Evolutionary conservation across 2,888 invertebrate species (phyloP), one percentile per base, ranked within the genome.

Genomic region (Cheilosia scutellata): DNA sequence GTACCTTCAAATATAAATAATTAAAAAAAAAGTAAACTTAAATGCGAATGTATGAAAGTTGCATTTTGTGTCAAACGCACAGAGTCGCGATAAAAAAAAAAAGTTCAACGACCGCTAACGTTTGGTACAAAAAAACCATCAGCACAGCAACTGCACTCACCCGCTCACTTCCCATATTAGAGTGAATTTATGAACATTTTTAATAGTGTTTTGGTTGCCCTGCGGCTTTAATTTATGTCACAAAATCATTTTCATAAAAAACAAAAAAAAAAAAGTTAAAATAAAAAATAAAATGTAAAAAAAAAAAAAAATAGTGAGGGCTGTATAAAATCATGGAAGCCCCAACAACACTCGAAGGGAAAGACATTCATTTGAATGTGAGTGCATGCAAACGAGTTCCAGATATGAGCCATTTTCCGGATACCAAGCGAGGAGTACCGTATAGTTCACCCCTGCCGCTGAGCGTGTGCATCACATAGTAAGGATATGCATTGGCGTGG

Each of bases 191-290:
- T 87, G 87, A 87, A 82, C 87, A 87, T 87, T 88, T 88, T 88
- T 87, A 88, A 87, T 88, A 83, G 87, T 87, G 86, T 88, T 88
- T 88, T 79, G 80, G 74, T 82, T 82, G 44, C 83, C 88, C 87
- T 51, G 68, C 47, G 88, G 87, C 82, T 83, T 87, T 88, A 88
- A 88, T 88, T 88, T 88, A 87, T 88, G 87, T 88, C 88, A 87
- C 83, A 87, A 87, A 88, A 88, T 88, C 88, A 88, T 88, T 88
- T 88, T 87, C 87, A 88, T 87, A 88, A 76, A 88, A 87, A 87
- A 65, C 53, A 58, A 57, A 58, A 57, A 71, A 71, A 16, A 60
- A 58, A 71, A 60, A 27, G 13, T 33, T 29, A 31, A 70, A 70
- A 71, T 7, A 29, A 27, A 51, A 57, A 60, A n/a, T 57, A 77